Evolutionary conservation across 2,888 invertebrate species (phyloP).

Genomic region (Malthinus seriepunctatus): DNA sequence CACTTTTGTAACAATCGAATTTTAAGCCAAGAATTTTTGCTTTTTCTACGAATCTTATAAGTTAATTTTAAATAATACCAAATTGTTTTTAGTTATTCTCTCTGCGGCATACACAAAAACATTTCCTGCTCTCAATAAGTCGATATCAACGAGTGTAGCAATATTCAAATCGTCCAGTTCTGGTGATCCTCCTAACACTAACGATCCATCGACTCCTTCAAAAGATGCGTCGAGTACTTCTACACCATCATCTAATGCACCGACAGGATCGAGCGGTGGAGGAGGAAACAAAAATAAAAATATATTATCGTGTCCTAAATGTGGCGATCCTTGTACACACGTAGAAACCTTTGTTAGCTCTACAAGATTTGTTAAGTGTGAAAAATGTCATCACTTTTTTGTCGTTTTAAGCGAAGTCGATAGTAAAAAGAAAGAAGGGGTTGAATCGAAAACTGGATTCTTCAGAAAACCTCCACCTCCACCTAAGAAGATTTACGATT

Average conservation of each 20-base stretch:
- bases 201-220: constrained; percentile 33
- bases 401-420: constrained; percentile 93
- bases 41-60: background rate
- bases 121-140: constrained; percentile 32
- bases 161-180: constrained; percentile 46
- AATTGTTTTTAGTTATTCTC: constrained; percentile 44
- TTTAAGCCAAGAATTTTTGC: background rate
- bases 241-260: constrained; percentile 21
- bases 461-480: constrained; percentile 90
- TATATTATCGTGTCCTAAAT: constrained; percentile 91
- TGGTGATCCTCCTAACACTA: constrained; percentile 39
- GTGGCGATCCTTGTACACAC: constrained; percentile 96
- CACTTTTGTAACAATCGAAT: background rate
- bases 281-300: constrained; percentile 71
- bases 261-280: constrained; percentile 42
- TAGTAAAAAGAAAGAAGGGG: constrained; percentile 85
- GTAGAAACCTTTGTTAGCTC: constrained; percentile 97
- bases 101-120: constrained; percentile 42
- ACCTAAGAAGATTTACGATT: constrained; percentile 96
- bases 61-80: no score
- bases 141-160: constrained; percentile 44
- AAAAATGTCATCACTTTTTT: constrained; percentile 97
- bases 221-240: constrained; percentile 32
- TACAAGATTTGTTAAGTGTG: constrained; percentile 95
- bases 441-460: constrained; percentile 70